Evolutionary conservation across 2,797 vertebrate species (phyloP).

Genomic region (Sphenodon punctatus): DNA sequence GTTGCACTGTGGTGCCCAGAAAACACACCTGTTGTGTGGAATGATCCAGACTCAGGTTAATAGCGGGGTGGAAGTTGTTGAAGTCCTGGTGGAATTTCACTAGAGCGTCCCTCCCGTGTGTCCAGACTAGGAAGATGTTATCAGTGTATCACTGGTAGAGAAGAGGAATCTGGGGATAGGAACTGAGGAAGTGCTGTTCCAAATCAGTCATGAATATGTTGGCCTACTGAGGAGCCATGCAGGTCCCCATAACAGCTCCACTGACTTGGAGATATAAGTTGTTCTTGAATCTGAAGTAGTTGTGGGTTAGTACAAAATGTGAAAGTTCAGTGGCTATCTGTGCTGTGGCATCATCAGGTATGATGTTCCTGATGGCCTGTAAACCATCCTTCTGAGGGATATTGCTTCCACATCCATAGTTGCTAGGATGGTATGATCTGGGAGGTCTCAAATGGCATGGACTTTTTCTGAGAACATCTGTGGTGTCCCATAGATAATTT

Average conservation of each 20-base stretch:
- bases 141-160: background rate
- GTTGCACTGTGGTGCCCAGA: background rate
- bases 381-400: background rate
- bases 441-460: background rate
- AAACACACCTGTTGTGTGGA: background rate
- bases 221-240: too few species aligned
- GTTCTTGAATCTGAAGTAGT: too few species aligned
- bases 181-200: background rate
- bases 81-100: background rate
- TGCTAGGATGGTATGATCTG: background rate
- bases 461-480: background rate
- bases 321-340: too few species aligned
- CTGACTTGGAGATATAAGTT: too few species aligned
- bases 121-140: background rate
- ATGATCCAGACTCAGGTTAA: background rate
- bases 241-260: background rate
- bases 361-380: background rate
- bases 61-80: background rate
- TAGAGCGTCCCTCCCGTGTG: background rate
- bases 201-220: background rate
- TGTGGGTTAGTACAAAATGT: too few species aligned
- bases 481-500: too few species aligned
- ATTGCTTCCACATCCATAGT: background rate
- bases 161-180: background rate
- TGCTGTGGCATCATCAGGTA: background rate